These are phyloP conservation scores for Acleris holmiana DNA, from an alignment of 2,888 invertebrate genomes.

Conservation along the genomic window DNA sequence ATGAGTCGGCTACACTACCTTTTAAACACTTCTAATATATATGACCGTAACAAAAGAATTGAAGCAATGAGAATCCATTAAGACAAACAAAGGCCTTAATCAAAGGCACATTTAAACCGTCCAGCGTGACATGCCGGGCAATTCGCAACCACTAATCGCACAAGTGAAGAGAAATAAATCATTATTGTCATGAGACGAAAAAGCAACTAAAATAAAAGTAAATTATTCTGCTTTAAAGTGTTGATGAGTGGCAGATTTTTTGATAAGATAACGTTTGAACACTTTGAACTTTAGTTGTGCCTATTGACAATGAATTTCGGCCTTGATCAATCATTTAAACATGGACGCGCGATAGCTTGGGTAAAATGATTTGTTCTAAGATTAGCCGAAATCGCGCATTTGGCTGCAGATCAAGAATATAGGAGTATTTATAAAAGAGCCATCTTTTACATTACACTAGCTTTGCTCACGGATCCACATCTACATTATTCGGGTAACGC, in stretches of 20 bases:
- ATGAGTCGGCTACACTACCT: neutral
- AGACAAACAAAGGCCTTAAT: neutral
- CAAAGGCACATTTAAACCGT: neutral
- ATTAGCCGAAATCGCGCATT: conserved; percentile 33
- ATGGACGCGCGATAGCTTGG: conserved; percentile 6
- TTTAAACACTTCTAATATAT: neutral
- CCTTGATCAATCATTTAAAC: neutral
- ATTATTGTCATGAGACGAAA: neutral
- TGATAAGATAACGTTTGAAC: too few relatives aligned
- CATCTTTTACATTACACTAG: neutral
- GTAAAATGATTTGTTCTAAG: conserved; percentile 13
- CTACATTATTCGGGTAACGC: too few relatives aligned
- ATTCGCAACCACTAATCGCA: too few relatives aligned
- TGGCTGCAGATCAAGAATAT: conserved; percentile 50
- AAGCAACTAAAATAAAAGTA: too few relatives aligned
- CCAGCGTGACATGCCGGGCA: neutral
- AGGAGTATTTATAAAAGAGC: conserved; percentile 32
- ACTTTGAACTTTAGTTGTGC: too few relatives aligned
- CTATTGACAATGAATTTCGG: neutral
- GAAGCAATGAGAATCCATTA: conserved; percentile 4
- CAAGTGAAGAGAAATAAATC: neutral
- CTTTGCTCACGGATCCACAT: too few relatives aligned
- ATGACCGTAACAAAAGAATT: neutral
- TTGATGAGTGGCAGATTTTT: too few relatives aligned
- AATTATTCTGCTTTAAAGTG: too few relatives aligned